A percentile compares a stretch with the other conserved stretches of the same genome.
These are phyloP conservation scores for Oreochromis niloticus DNA, from an alignment of 2,113 vertebrate genomes.

Conservation along the genomic window DNA sequence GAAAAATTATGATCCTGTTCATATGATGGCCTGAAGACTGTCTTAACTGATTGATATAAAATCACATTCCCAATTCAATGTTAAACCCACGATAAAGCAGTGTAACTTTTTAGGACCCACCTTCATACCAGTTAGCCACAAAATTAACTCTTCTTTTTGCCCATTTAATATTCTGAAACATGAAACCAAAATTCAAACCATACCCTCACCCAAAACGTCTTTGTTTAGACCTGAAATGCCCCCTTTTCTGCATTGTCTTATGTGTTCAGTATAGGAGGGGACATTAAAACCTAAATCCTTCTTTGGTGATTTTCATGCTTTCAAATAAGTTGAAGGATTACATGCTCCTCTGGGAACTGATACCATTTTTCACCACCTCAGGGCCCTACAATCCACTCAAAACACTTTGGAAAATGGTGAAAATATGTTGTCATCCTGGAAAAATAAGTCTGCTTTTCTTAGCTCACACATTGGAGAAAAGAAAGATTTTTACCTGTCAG, in stretches of 20 bases:
- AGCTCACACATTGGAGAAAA: background rate
- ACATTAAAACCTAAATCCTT: background rate
- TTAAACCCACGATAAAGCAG: background rate
- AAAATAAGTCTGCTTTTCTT: background rate
- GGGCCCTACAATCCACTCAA: background rate
- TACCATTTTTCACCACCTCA: background rate
- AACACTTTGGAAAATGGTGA: background rate
- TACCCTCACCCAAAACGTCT: background rate
- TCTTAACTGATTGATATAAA: background rate
- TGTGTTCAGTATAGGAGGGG: background rate
- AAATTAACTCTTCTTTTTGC: background rate
- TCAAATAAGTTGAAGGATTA: conserved; percentile 11
- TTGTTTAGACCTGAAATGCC: background rate
- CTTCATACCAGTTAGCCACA: background rate
- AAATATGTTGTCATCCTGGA: background rate
- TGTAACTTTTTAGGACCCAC: background rate
- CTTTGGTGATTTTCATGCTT: conserved; percentile 12
- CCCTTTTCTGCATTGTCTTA: background rate
- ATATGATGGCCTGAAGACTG: background rate
- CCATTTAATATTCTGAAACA: background rate
- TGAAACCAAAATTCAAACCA: background rate
- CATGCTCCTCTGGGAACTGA: background rate
- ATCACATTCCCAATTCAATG: background rate
- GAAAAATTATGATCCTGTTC: background rate
- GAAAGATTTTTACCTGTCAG: background rate